phyloP scores from a whole-genome alignment of 2,888 invertebrate species.

The Gryllus longicercus region DNA sequence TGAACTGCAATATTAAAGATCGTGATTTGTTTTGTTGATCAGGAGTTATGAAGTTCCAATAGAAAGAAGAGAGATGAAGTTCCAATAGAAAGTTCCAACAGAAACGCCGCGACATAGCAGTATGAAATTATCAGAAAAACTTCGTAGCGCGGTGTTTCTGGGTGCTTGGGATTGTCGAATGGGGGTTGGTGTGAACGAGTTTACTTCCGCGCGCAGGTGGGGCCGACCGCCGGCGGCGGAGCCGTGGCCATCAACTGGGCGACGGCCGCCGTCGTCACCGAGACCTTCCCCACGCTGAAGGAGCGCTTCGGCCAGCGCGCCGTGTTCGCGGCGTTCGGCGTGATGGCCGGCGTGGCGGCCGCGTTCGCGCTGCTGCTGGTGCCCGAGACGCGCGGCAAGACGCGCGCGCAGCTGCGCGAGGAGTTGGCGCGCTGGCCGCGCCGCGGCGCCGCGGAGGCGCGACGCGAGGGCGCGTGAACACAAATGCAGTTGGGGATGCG shows the following conservation, averaged over 20 bases:
- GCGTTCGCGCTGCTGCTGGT: background rate
- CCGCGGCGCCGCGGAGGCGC: background rate
- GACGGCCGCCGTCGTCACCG: background rate
- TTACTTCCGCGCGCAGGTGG: background rate
- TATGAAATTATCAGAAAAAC: too few relatives aligned
- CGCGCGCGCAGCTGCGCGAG: background rate
- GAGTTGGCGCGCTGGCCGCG: background rate
- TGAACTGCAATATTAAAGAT: too few relatives aligned
- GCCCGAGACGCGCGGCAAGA: slow-evolving; percentile 5
- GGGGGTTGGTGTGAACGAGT: too few relatives aligned
- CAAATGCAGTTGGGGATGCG: too few relatives aligned
- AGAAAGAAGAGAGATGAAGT: too few relatives aligned
- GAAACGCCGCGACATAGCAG: too few relatives aligned
- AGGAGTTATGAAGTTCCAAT: too few relatives aligned
- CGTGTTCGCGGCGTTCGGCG: background rate
- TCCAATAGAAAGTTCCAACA: too few relatives aligned
- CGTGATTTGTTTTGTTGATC: too few relatives aligned
- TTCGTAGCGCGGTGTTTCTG: too few relatives aligned
- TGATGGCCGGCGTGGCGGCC: background rate
- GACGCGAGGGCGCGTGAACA: too few relatives aligned
- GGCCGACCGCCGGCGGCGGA: background rate
- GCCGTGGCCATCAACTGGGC: background rate
- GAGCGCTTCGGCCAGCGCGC: background rate
- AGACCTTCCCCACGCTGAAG: background rate
- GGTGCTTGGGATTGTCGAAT: too few relatives aligned